Evolutionary conservation across 1,140 invertebrate genomes (phyloP), one percentile per base, ranked within the genome.

Genomic region (Teleogryllus occipitalis): DNA sequence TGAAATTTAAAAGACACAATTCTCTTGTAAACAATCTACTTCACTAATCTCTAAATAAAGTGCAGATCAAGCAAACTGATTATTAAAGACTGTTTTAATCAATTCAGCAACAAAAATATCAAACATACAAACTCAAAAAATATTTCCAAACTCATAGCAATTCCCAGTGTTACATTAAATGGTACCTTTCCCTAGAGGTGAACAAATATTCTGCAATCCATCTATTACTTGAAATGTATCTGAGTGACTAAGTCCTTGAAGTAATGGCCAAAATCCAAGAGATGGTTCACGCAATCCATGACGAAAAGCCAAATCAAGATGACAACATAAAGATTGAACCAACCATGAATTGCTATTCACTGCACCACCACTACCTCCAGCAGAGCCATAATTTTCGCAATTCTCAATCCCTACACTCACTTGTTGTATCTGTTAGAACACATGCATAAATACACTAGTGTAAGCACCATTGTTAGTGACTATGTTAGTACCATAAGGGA

Each of bases 251-350:
- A 90, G 87, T 82, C 89, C 87, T 80, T 87, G 84, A 27, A 87
- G 88, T 49, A 88, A 87, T 22, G 87, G 87, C 89, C 89, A 90
- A 83, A 90, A 91, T 78, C 89, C 90, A 83, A 87, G 85, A 76
- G 87, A 84, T 78, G 86, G 86, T 75, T 85, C 82, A 27, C 86
- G 85, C 48, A 89, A 78, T 18, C 88, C 87, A 81, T 88, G 87
- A 27, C 87, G 83, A 8, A 88, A 79, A 49, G 86, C 87, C 80
- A 86, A 82, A 82, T 88, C 87, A 75, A 88, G 80, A 86, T 86
- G 87, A 75, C 87, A 86, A n/a, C 78, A 81, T 15, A 81, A 49
- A 47, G 76, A 73, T 22, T 81, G 80, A n/a, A 87, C 87, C 78
- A 87, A 82, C 87, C 87, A 87, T 12, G 86, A 87, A 80, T 88